Base-by-base conservation (phyloP, 2,113 vertebrate genomes). In the Piaya cayana region DNA sequence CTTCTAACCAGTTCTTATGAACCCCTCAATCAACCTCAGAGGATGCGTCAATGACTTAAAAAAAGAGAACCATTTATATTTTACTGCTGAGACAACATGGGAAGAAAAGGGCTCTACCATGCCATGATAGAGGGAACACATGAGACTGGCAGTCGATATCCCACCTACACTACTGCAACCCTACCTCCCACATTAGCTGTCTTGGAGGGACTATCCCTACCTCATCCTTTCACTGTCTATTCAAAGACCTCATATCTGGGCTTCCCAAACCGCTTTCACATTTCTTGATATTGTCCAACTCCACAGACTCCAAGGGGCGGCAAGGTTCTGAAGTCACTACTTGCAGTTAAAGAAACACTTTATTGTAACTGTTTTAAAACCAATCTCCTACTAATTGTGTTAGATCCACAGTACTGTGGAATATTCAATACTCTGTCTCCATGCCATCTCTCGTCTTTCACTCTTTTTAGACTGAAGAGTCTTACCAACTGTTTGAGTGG, bases 391-490 rank as follows among this genome's bases (percentile, higher is more conserved):
- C 7, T 47, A 14, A 8, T 12, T 30, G 4, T 27, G 25, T 36
- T 17, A 76, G 43, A 64, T 39, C 62, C 12, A 20, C 2, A 3
- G 12, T 17, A 34, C 11, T 1, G 0, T 32, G 8, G 14, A 32
- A 60, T 82, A 86, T 34, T 59, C 25, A 20, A 6, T 20, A 62
- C 32, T 85, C 50, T 19, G 39, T 10, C 36, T 68, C 53, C 43
- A 6, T 45, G 13, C 4, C 19, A 43, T 42, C 30, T 19, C 14
- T 60, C 39, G 0, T 10, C 26, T 39, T 76, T 82, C 27, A 62
- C 5, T 6, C 14, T 80, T 15, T 65, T 81, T 53, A 70, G 9
- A 36, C 15, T 59, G 37, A 70, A 59, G n/a, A 89, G 11, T 32
- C 36, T 60, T 71, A 55, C 32, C 26, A 36, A 49, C 6, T 47